Percentiles rank a stretch among this genome's conserved stretches.
These are phyloP conservation scores for Porites rus DNA, from an alignment of 92 coral and sea anemone genomes.

Conservation along the genomic window DNA sequence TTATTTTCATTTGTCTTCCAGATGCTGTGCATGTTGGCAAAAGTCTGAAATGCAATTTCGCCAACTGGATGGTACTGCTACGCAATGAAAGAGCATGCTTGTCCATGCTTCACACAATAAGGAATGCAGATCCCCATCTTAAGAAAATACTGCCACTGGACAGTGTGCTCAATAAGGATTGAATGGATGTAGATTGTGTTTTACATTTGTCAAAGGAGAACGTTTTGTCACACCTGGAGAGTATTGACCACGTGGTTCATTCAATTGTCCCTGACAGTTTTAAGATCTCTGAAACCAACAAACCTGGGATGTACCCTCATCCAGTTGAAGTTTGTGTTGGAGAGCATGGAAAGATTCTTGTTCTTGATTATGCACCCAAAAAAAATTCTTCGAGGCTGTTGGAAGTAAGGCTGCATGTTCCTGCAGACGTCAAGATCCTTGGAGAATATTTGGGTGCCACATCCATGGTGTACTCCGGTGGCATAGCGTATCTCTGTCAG, in stretches of 20 bases:
- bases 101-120: constrained; percentile 40
- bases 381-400: constrained; percentile 40
- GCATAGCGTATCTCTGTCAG: constrained; percentile 48
- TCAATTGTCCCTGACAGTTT: constrained; percentile 43
- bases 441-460: constrained; percentile 32
- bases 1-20: constrained; percentile 42
- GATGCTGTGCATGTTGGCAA: neutral
- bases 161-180: constrained; percentile 45
- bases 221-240: constrained; percentile 9
- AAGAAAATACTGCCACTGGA: constrained; percentile 33
- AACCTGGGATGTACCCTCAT: constrained; percentile 33
- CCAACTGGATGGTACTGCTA: constrained; percentile 45
- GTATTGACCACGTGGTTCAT: constrained; percentile 31
- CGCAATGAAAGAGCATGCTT: constrained; percentile 35
- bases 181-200: constrained; percentile 50
- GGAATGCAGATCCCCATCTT: constrained; percentile 30
- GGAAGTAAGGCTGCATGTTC: constrained; percentile 57
- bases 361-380: constrained; percentile 23
- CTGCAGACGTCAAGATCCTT: constrained; percentile 50
- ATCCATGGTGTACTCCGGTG: constrained; percentile 25
- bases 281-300: constrained; percentile 21
- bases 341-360: constrained; percentile 1
- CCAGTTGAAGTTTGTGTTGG: constrained; percentile 25
- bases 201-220: constrained; percentile 33
- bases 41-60: constrained; percentile 41